Evolutionary conservation across 2,888 invertebrate genomes (phyloP), one percentile per base, ranked within the genome.

Genomic region (Habrosyne pyritoides): DNA sequence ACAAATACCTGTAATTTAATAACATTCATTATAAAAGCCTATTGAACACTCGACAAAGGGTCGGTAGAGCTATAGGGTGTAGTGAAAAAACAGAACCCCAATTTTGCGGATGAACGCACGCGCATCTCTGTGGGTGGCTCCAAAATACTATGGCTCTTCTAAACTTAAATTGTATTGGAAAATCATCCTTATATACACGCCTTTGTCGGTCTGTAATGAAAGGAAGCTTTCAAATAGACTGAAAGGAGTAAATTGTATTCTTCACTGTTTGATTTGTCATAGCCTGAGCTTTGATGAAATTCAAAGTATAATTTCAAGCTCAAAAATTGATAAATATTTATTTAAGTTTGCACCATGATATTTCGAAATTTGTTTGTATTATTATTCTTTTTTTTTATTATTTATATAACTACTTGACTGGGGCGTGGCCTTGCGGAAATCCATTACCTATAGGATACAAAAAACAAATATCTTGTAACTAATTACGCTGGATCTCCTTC

Each of bases 51-150:
- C 21, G 28, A 50, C 50, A 50, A 50, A 50, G 10, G 50, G 28
- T 21, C 28, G 30, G 4, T 18, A 10, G 10, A 28, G n/a, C 21
- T 60, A 59, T 55, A 61, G 48, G 59, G 28, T 30, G 30, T 18
- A 10, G 10, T 28, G 26, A 28, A 28, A 50, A 50, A 28, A 50
- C 18, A 46, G 33, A 50, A 22, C 53, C 54, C 50, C 49, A 53
- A 55, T 55, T 60, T 54, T 22, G 46, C 53, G 55, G 55, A 52
- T 54, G 56, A 53, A 42, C 55, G 60, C 64, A 64, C 60, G 59
- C 58, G 56, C 58, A 53, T 21, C 65, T 53, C 63, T 52, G 63
- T 69, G 68, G 68, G 71, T 66, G 71, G 69, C 54, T 49, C 53
- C 22, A 47, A 2, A 47, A 47, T 21, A 22, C 2, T 42, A 21